Percentiles rank a stretch among this genome's conserved stretches.
Conservation (phyloP, 2,113 vertebrate species). For the Carassius auratus region DNA sequence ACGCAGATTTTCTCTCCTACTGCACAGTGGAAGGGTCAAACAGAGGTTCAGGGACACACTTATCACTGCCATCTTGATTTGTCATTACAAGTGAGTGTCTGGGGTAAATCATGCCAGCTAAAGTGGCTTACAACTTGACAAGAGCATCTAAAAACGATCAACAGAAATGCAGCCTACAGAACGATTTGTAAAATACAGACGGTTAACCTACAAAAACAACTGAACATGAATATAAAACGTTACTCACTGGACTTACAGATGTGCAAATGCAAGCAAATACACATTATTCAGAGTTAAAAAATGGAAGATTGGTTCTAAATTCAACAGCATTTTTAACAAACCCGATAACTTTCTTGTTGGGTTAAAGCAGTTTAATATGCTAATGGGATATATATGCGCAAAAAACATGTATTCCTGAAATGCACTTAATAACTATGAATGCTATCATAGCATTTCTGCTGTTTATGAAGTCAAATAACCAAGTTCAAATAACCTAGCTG, state of each 20-base stretch:
- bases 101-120: conserved; percentile 14
- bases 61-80: conserved; percentile 3
- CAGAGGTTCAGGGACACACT: not conserved
- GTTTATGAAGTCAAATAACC: not conserved
- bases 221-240: not conserved
- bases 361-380: not conserved
- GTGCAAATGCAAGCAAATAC: not conserved
- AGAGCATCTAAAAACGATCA: not conserved
- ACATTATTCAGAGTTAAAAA: not conserved
- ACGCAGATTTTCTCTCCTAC: not conserved
- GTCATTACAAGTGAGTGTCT: conserved; percentile 1
- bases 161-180: not conserved
- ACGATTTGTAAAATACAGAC: not conserved
- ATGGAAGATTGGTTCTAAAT: not conserved
- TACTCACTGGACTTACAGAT: not conserved
- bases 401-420: not conserved
- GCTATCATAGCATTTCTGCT: not conserved
- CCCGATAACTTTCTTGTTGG: not conserved
- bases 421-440: not conserved
- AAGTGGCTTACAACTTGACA: not conserved
- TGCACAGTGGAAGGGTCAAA: not conserved
- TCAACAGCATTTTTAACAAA: not conserved
- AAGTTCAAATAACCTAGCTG: not conserved
- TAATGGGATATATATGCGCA: no score
- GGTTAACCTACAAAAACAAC: not conserved